Base-by-base conservation (phyloP, 2,888 invertebrate species). In the Hedychridium roseum region DNA sequence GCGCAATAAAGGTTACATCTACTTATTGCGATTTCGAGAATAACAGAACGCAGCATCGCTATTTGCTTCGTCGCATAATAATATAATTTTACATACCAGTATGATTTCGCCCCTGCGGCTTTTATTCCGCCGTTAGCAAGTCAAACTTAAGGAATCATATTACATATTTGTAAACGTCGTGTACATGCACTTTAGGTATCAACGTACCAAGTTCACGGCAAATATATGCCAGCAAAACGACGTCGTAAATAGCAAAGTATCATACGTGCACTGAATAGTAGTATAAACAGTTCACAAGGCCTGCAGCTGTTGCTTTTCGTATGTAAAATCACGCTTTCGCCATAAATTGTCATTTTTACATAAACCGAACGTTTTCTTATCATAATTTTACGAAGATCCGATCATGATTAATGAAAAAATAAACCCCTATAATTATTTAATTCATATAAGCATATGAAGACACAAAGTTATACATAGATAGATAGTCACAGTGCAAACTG, bases 281-380 rank as follows among this genome's bases (percentile, higher is more conserved):
- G 70, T 69, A n/a, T 68, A 58, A 68, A 61, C 63, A 68, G 54
- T 68, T 69, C 73, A 71, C 73, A 76, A 69, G 77, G 78, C 77
- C 77, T 78, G 75, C 74, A 71, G 75, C 68, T 66, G 75, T 76
- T 77, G 78, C 78, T 78, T 76, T 76, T 74, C 76, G 72, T 77
- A 76, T 68, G 74, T 75, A 66, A 71, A 64, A 73, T n/a, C 64
- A 70, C 74, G 76, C 76, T 76, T 74, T 71, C 63, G 72, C 71
- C 67, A 57, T 57, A 62, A 57, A 58, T 58, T 60, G 57, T 66
- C 62, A 59, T 56, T 46, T 66, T 68, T 61, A 55, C 57, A n/a
- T n/a, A n/a, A n/a, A n/a, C n/a, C n/a, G 51, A 53, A 46, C 43
- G 40, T 60, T 54, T 58, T 60, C 48, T 49, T 60, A 63, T 64